Evolutionary conservation across 1,140 invertebrate genomes (phyloP), one percentile per base, ranked within the genome.

Genomic region (Bombus haemorrhoidalis): DNA sequence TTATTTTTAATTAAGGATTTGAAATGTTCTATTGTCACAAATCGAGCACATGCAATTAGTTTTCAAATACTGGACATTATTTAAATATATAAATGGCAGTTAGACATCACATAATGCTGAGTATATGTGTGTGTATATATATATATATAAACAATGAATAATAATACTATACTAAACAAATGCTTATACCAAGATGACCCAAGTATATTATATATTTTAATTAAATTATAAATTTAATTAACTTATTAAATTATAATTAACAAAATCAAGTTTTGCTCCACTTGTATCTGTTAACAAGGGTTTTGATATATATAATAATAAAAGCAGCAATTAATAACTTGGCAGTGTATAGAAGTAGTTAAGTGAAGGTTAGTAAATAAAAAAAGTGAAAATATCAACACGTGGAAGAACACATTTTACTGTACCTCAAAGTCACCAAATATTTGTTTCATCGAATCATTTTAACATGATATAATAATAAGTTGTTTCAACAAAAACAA

Each of bases 301-400:
- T 80, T 73, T 89, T 82, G 76, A 47, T 86, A 78, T 22, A 22
- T 53, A 2, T 53, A 53, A 53, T 87, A 81, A 86, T 85, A 89
- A 84, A 80, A 90, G 90, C 82, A 93, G 92, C 69, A 90, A 91
- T 91, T 80, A 88, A 91, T 92, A 86, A 91, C 90, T 93, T 92
- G 93, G 93, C 93, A 94, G 93, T 94, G 91, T 93, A 89, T 92
- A 87, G 90, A 91, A 91, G 78, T 91, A 90, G 75, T 85, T 87
- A 85, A 87, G 80, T 25, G 59, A 59, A 84, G 66, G 85, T 86
- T 85, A 77, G 47, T 59, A 69, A 77, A 80, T 81, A 87, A 88
- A 37, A 80, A 83, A 87, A 89, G 72, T 71, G 76, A 89, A 81
- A 57, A 39, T 64, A 89, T 80, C 66, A 62, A 91, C 32, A 75